Base-by-base conservation (phyloP, 2,888 invertebrate species). In the Drosophila longiperda region DNA sequence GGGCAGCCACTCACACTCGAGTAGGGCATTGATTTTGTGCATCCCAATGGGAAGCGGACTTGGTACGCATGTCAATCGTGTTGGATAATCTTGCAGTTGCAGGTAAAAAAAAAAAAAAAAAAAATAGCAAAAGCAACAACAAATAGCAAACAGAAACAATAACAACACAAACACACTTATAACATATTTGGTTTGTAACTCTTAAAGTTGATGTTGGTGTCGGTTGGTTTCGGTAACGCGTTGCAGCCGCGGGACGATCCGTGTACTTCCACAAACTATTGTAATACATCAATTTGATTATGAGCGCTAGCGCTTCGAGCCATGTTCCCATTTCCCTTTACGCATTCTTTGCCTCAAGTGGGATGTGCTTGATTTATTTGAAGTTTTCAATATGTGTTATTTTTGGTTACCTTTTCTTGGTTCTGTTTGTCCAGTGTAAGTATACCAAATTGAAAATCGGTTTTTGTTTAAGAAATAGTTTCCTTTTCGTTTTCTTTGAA, bases 281-380 rank as follows among this genome's bases (percentile, higher is more conserved):
- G 90, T 90, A 90, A 88, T 89, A 81, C 89, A 90, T 88, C 89
- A 88, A 90, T 90, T 88, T 83, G 78, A 87, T 86, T 87, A 90
- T 90, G 82, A 82, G 85, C 34, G 49, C 80, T 32, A 40, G 66
- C 54, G 65, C 75, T 73, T 66, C 33, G 58, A 69, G 60, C 58
- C 65, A 72, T 62, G 67, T 69, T 55, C 60, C 55, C 58, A 54
- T 55, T 72, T 61, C 59, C 49, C 59, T 42, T 20, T 26, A 42
- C 17, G 40, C 38, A 38, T 36, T 29, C 45, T 32, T n/a, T 42
- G 48, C 59, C 33, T 64, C 61, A 40, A 78, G 72, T 86, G 89
- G 87, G 87, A 83, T 86, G 88, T 90, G 82, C 73, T 88, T 90
- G 81, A 90, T 90, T 86, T 89, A 84, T 78, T 32, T 50, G 60